A percentile compares a stretch with the other conserved stretches of the same genome.
phyloP scores from a whole-genome alignment of 2,797 vertebrate genomes.

The Nyctibius grandis region DNA sequence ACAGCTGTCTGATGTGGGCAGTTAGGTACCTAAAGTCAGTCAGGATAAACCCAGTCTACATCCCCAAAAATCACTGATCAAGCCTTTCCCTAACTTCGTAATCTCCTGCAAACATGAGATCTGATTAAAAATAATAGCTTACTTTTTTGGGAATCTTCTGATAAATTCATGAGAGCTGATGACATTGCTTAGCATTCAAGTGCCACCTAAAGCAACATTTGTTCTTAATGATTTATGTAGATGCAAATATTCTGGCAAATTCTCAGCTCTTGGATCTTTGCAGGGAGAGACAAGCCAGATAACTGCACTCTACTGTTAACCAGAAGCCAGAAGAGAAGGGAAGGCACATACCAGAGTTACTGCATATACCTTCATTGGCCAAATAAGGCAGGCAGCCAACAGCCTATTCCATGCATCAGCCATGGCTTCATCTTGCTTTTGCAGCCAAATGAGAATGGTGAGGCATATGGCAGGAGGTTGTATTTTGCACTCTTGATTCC shows the following conservation, averaged over 20 bases:
- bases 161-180: not conserved
- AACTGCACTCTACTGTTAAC: not conserved
- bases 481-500: not conserved
- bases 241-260: constrained; percentile 28
- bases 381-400: not conserved
- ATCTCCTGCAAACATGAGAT: not conserved
- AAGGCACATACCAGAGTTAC: not conserved
- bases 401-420: not conserved
- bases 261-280: not conserved
- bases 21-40: not conserved
- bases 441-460: constrained; percentile 23
- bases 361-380: not conserved
- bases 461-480: constrained; percentile 2
- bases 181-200: not conserved
- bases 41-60: not conserved
- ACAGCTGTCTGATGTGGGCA: not conserved
- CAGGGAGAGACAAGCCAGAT: not conserved
- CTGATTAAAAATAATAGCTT: not conserved
- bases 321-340: not conserved
- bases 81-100: not conserved
- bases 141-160: not conserved
- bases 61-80: not conserved
- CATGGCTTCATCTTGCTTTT: constrained; percentile 6
- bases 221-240: not conserved
- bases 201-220: not conserved